Conservation (phyloP, 2,113 vertebrate species). For the Coturnix japonica region DNA sequence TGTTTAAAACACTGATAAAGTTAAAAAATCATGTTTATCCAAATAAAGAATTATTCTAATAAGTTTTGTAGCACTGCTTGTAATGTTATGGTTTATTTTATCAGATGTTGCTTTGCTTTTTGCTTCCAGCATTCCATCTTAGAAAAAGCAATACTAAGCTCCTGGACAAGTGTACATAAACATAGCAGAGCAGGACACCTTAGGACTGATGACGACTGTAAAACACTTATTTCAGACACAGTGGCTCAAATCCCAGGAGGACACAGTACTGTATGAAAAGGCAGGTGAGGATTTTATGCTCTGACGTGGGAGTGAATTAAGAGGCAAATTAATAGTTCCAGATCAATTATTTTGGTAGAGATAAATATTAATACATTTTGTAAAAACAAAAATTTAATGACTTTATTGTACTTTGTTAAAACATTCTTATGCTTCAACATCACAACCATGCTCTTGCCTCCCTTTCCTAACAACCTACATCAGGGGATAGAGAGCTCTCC, state of each 20-base stretch:
- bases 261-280: neutral
- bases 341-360: neutral
- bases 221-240: neutral
- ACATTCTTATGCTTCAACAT: neutral
- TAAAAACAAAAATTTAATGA: neutral
- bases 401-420: neutral
- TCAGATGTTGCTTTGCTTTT: neutral
- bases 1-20: neutral
- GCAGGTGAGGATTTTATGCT: fast-evolving
- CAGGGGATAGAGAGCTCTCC: too few relatives aligned
- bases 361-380: neutral
- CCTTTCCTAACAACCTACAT: too few relatives aligned
- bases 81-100: neutral
- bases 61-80: neutral
- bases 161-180: neutral
- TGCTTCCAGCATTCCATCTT: fast-evolving
- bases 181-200: neutral
- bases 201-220: neutral
- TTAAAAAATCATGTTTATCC: neutral
- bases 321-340: neutral
- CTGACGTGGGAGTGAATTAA: neutral
- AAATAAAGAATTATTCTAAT: neutral
- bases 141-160: neutral
- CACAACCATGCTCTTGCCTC: neutral
- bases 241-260: neutral